Percentiles rank a stretch among this genome's conserved stretches.
These are phyloP conservation scores for Stratiomys singularior DNA, from an alignment of 2,888 invertebrate species.

Conservation along the genomic window DNA sequence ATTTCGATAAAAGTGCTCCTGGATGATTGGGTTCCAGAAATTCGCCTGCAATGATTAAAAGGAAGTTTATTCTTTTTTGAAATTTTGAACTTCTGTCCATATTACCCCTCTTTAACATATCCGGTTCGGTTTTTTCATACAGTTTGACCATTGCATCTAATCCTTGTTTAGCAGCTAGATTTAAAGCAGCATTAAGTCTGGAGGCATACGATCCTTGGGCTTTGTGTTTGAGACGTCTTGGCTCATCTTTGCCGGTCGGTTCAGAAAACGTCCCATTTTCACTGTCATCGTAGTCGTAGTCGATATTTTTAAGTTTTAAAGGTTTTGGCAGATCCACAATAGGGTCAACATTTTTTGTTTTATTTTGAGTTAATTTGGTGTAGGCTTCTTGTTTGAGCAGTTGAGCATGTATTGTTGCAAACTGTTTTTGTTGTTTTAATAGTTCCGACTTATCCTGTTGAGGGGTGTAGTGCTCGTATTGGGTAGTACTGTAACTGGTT, in stretches of 20 bases:
- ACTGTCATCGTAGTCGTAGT: conserved; percentile 40
- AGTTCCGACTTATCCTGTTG: not conserved
- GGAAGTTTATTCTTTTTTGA: conserved; percentile 15
- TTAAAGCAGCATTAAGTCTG: conserved; percentile 60
- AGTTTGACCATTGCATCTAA: conserved; percentile 63
- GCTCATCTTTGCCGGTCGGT: not conserved
- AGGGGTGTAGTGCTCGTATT: not conserved
- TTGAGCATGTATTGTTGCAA: not conserved
- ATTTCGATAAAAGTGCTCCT: conserved; percentile 62
- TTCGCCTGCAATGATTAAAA: conserved; percentile 58
- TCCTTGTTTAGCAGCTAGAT: conserved; percentile 63
- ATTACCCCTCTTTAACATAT: conserved; percentile 62
- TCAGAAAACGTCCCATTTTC: conserved; percentile 13
- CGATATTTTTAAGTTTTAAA: conserved; percentile 38
- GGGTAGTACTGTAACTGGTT: not conserved
- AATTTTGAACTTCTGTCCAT: not conserved
- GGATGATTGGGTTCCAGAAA: conserved; percentile 63
- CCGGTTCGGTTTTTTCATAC: conserved; percentile 63
- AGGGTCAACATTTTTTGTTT: not conserved
- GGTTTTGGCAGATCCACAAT: conserved; percentile 44
- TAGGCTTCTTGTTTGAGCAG: not conserved
- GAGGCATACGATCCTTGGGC: conserved; percentile 54
- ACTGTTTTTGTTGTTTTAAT: conserved; percentile 4
- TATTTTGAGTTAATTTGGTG: not conserved
- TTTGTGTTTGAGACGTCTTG: conserved; percentile 39